These are phyloP conservation scores for Ceuthmochares aereus DNA, from an alignment of 2,113 vertebrate genomes.

Conservation along the genomic window DNA sequence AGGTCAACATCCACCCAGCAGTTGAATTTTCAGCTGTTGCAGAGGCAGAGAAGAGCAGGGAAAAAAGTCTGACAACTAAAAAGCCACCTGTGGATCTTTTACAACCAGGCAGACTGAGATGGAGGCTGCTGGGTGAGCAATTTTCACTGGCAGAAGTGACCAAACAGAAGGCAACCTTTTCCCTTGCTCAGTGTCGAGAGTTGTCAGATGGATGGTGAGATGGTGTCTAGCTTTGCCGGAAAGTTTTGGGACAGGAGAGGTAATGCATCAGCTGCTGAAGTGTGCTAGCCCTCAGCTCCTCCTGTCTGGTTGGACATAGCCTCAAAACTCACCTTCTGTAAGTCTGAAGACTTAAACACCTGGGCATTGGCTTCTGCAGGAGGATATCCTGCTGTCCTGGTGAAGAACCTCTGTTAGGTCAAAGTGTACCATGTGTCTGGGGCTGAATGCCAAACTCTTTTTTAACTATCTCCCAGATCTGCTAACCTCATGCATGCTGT, in stretches of 20 bases:
- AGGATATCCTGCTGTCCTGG: rapidly evolving
- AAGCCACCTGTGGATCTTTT: not conserved
- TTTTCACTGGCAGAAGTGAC: not conserved
- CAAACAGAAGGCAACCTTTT: not conserved
- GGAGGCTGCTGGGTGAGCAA: not conserved
- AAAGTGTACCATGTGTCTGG: not conserved
- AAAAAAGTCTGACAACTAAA: not conserved
- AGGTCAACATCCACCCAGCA: not conserved
- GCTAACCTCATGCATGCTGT: not conserved
- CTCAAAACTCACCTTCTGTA: not conserved
- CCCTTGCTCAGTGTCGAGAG: not conserved
- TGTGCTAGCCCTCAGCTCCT: not conserved
- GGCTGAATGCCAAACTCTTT: not conserved
- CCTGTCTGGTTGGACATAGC: not conserved
- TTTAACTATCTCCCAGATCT: not conserved
- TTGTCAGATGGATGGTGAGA: not conserved
- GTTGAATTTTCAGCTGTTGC: not conserved
- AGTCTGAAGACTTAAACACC: not conserved
- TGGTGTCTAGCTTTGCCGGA: not conserved
- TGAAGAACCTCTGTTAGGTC: not conserved
- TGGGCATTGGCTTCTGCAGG: not conserved
- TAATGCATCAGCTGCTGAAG: not conserved
- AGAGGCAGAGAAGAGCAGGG: not conserved
- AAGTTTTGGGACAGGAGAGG: not conserved
- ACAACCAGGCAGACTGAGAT: not conserved